Evolutionary conservation across 2,113 vertebrate genomes (phyloP), one percentile per base, ranked within the genome.

Genomic region (Caretta caretta): DNA sequence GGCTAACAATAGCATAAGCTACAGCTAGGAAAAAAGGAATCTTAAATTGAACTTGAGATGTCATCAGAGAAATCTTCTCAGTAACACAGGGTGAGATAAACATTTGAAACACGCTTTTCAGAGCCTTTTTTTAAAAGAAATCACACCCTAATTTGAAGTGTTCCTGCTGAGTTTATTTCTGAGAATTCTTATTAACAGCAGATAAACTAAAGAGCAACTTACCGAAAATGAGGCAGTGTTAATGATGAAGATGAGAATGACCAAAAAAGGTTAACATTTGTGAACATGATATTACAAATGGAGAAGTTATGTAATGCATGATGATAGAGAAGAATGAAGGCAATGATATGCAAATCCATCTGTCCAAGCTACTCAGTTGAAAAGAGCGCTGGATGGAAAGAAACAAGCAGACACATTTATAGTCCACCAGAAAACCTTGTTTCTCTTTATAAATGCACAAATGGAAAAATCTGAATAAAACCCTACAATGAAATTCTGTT

Each of bases 91-190:
- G 53, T 96, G 80, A 95, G 90, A 83, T 72, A 91, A 94, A 95
- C 56, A 80, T 85, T 92, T 90, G 90, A 69, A 89, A 82, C 80
- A 56, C 24, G 46, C 91, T 88, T 27, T 75, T 90, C 59, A 0
- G 88, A 96, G 86, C 90, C 88, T 97, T 95, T 96, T 97, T 93
- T 94, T 85, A 91, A 51, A 76, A 93, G 89, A 88, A 96, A 96
- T 95, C 42, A 94, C 85, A 80, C 59, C 88, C 88, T 93, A 72
- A 94, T 89, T 95, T 3, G 1, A 90, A 90, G 94, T 84, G 65
- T 48, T 97, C 88, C 90, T 89, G 83, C 75, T 91, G 51, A 87
- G 90, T 92, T 92, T 93, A 92, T 93, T 96, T 97, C 93, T 95
- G 87, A 97, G 88, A 97, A 96, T 89, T 94, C 89, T 93, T 94